Base-by-base conservation (phyloP, 2,113 vertebrate species). In the Arizona elegans region DNA sequence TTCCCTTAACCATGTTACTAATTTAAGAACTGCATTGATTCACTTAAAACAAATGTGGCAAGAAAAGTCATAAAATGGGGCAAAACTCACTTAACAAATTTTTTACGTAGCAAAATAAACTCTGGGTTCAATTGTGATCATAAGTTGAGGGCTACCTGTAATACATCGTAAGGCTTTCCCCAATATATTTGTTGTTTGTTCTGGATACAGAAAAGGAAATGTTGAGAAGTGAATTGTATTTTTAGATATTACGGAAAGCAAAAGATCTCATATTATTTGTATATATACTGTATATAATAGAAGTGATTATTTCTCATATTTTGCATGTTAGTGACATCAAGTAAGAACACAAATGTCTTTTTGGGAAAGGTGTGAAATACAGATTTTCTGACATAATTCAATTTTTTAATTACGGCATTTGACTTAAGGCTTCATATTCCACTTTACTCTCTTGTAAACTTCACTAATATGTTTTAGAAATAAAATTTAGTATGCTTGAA, bases 401-500 rank as follows among this genome's bases (percentile, higher is more conserved):
- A 1, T 87, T 26, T 29, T 52, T 87, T 38, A 52, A 50, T 29
- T 52, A 52, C 5, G 53, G 12, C 50, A 26, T 87, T 52, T 87
- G 50, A 87, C 24, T 12, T 52, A 29, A 87, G 13, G 50, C 11
- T 53, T 87, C 23, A 29, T 29, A 87, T 29, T 87, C 23, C 86
- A 43, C 17, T 81, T 21, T 81, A 24, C 50, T 58, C 10, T 38
- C 50, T 29, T 70, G 24, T 53, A 21, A 55, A 10, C 47, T 38
- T 4, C 2, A 1, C 23, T 65, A 29, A 43, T 86, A n/a, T 1
- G 4, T 90, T 62, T 87, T 81, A 56, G 38, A 85, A 92, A 43
- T 38, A 90, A 65, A 54, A 52, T 91, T 55, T 87, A 52, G 53
- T 92, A 38, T 86, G 62, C 85, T 93, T 88, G 92, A 95, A 93